These are phyloP conservation scores for Epinephelus fuscoguttatus DNA, from an alignment of 2,113 vertebrate genomes.

Conservation along the genomic window DNA sequence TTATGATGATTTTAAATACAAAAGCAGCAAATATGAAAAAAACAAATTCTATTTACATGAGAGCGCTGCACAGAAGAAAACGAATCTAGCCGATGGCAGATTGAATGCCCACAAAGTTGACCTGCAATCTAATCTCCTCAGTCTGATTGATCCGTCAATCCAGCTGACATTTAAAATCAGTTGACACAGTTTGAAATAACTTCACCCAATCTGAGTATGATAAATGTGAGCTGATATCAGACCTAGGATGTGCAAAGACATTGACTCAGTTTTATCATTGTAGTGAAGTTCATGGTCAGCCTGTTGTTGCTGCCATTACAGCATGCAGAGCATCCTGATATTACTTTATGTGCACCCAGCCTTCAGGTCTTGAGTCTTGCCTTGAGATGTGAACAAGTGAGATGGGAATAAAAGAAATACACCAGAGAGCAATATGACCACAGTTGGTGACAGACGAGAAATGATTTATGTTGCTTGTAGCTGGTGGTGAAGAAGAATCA, in stretches of 20 bases:
- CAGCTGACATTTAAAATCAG: neutral
- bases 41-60: neutral
- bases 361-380: neutral
- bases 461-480: constrained; percentile 54
- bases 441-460: constrained; percentile 31
- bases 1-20: constrained; percentile 12
- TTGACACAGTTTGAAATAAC: neutral
- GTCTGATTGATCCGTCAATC: constrained; percentile 4
- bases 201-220: neutral
- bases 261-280: neutral
- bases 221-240: neutral
- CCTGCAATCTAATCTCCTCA: neutral
- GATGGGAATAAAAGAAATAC: constrained; percentile 22
- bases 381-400: constrained; percentile 20
- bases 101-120: neutral
- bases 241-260: neutral
- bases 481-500: constrained; percentile 23
- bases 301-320: neutral
- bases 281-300: neutral
- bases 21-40: neutral
- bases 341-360: constrained; percentile 14
- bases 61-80: neutral
- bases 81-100: neutral
- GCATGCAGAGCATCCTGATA: constrained; percentile 5
- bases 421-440: constrained; percentile 26